Base-by-base conservation (phyloP, 2,113 vertebrate genomes). In the Pardalotus punctatus region DNA sequence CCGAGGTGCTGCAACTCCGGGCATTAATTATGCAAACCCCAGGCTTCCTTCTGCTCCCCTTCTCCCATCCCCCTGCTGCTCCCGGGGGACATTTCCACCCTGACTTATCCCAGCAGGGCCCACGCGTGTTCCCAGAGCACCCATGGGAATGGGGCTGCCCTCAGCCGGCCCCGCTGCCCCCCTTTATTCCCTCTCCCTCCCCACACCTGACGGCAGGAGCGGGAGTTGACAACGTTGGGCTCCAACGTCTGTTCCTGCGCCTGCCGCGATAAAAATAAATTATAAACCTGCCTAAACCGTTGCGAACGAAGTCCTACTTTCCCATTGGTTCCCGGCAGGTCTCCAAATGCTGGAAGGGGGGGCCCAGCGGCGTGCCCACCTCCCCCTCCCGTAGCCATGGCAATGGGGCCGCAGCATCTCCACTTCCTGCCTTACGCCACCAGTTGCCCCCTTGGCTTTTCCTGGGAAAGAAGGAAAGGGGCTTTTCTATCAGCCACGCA, bases 261-360 rank as follows among this genome's bases (percentile, higher is more conserved):
- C 54, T 95, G 87, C 74, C 10, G 22, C 20, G 90, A 94, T 95
- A 97, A 97, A 97, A 97, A 97, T 97, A 97, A 91, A 94, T 93
- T 50, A 81, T 36, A 84, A 91, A 95, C 91, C 91, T 94, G 97
- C 94, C 79, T 36, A 84, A 95, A 86, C 27, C 94, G 94, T 70
- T 6, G 82, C 31, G 82, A 93, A 67, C 88, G 70, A 91, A 96
- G 88, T 82, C 92, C 95, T 66, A 81, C 94, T 96, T 97, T 87
- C 93, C 88, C 89, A 95, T 87, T 96, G 96, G 95, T 10, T 95
- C 84, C 90, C 54, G 9, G 85, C 58, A 48, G 67, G 67, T 58
- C 93, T 87, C 48, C 58, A 43, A 95, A n/a, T 53, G 79, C 91
- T 38, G 69, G 45, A 2, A 10, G 51, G 72, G 42, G 67, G 71